Evolutionary conservation across 2,888 invertebrate species (phyloP).

Genomic region (Artemia sinica): DNA sequence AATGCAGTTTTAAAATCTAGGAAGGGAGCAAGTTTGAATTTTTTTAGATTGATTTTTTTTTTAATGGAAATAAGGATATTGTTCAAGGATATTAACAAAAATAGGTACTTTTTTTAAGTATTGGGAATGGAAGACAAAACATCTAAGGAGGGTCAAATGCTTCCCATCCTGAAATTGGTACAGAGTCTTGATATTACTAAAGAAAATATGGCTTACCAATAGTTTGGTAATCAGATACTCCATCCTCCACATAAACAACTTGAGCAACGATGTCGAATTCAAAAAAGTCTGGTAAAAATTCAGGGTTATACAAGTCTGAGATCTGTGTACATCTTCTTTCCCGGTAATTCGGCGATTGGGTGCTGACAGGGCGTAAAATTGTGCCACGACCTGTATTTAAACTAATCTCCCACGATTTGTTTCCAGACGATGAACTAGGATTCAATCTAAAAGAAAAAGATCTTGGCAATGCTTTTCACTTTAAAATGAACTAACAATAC

Average conservation of each 20-base stretch:
- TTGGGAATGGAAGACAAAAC: too few relatives aligned
- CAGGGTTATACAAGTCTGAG: not conserved
- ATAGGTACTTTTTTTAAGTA: too few relatives aligned
- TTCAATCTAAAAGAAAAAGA: not conserved
- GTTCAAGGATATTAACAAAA: too few relatives aligned
- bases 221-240: not conserved
- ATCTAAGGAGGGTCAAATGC: too few relatives aligned
- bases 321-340: not conserved
- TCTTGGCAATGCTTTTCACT: not conserved
- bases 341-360: not conserved
- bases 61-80: too few relatives aligned
- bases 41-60: too few relatives aligned
- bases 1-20: too few relatives aligned
- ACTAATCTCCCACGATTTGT: not conserved
- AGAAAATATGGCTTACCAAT: not conserved
- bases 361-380: not conserved
- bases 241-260: not conserved
- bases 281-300: conserved; percentile 1
- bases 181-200: too few relatives aligned
- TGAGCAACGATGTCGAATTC: not conserved
- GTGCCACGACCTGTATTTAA: not conserved
- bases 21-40: too few relatives aligned
- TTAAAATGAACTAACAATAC: too few relatives aligned
- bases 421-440: not conserved
- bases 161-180: too few relatives aligned